A percentile compares a stretch with the other conserved stretches of the same genome.
phyloP scores from a whole-genome alignment of 92 coral and sea anemone species.

The Epizoanthus rinbou region DNA sequence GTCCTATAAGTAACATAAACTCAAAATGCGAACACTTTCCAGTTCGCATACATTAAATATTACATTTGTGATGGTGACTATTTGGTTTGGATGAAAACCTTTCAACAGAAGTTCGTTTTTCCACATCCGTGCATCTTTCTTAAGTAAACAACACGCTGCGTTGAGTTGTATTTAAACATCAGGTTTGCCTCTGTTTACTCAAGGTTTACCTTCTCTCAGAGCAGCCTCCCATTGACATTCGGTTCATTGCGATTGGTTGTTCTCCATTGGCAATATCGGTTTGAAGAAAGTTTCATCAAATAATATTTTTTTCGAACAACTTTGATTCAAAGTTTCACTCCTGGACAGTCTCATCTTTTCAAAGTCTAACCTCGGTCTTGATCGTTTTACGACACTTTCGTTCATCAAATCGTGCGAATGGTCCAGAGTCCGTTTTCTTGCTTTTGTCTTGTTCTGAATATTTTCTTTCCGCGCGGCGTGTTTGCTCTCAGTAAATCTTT shows the following conservation, averaged over 20 bases:
- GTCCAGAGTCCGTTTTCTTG: conserved; percentile 27
- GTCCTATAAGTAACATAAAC: not conserved
- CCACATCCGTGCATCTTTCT: not conserved
- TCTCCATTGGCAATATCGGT: conserved; percentile 37
- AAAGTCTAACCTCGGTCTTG: conserved; percentile 87
- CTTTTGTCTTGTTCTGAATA: conserved; percentile 2
- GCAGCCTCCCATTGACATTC: not conserved
- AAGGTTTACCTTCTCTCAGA: not conserved
- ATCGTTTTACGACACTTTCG: conserved; percentile 59
- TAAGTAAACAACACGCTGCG: not conserved
- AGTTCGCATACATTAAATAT: not conserved
- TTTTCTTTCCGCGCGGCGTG: conserved; percentile 9
- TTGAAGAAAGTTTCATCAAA: conserved; percentile 42
- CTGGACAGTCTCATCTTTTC: conserved; percentile 90
- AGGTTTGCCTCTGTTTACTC: not conserved
- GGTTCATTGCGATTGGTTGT: conserved; percentile 8
- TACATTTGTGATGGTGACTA: not conserved
- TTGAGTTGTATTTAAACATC: conserved; percentile 3
- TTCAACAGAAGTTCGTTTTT: not conserved
- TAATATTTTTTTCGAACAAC: conserved; percentile 33
- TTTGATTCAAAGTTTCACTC: conserved; percentile 35
- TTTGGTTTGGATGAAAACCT: not conserved
- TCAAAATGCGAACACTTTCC: not conserved
- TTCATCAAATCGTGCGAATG: conserved; percentile 22
- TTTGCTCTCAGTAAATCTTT: not conserved